Evolutionary conservation across 2,888 invertebrate species (phyloP), one percentile per base, ranked within the genome.

Genomic region (Schizaphis graminum): DNA sequence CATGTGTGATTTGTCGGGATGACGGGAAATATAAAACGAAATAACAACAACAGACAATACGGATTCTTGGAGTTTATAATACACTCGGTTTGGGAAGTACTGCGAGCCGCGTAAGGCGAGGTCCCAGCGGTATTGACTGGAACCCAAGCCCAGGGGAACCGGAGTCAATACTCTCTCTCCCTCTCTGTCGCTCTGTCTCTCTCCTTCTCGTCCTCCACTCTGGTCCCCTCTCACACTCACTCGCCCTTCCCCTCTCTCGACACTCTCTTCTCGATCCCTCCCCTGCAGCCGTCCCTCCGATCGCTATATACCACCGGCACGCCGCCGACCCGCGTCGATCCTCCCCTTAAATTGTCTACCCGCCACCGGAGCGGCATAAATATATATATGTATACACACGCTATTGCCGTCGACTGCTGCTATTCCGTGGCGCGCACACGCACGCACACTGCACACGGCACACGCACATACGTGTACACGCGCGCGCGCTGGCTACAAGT

Each of bases 91-190:
- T 94, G 94, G 94, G 94, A 94, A 94, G 94, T 94, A 87, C 94
- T 94, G 94, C 90, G 94, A 77, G 35, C 67, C 92, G 94, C 94
- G 95, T 94, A 95, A 94, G 94, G 94, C 94, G 94, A 95, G 95
- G 96, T 96, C 96, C 96, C 96, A 96, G 96, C 96, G 96, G 96
- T 96, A 96, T 96, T 96, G 96, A 96, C 96, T 95, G 95, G 96
- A 96, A 92, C 67, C 96, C 96, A 96, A 95, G 95, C 95, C 96
- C 96, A 96, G 96, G 96, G 96, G 96, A 96, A 96, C 96, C 95
- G 95, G 94, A 96, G 96, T 96, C 96, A 96, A 96, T 96, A 96
- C 95, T 95, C 95, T 92, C 91, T 84, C 53, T n/a, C 95, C 85
- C 95, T 95, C 95, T 92, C 91, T 84, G 95, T 95, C 96, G 96